These are phyloP conservation scores for Hippolais icterina DNA, from an alignment of 2,113 vertebrate genomes.

Conservation along the genomic window DNA sequence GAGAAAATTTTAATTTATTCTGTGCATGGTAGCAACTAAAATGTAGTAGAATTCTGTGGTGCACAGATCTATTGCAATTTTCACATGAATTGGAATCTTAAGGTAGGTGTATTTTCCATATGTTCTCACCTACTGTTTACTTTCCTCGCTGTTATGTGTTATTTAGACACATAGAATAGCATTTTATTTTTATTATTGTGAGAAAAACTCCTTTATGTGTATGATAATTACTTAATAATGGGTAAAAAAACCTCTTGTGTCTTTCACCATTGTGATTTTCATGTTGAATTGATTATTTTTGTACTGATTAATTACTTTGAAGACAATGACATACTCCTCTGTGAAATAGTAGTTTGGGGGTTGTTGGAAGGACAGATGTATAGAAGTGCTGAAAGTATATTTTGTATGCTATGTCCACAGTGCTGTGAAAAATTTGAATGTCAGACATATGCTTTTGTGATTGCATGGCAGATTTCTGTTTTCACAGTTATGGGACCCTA, in stretches of 20 bases:
- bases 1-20: background rate
- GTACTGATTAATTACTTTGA: background rate
- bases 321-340: background rate
- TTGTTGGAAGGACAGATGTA: background rate
- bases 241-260: background rate
- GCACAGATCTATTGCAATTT: background rate
- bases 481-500: conserved; percentile 95
- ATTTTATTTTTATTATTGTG: background rate
- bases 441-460: background rate
- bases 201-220: background rate
- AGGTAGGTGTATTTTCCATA: background rate
- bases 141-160: background rate
- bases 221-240: background rate
- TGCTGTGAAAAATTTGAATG: background rate
- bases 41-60: background rate
- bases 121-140: background rate
- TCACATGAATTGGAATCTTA: background rate
- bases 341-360: background rate
- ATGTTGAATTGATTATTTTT: background rate
- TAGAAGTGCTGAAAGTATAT: background rate
- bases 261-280: background rate
- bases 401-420: background rate
- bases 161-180: background rate
- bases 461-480: conserved; percentile 8
- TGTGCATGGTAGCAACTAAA: background rate